phyloP scores from a whole-genome alignment of 2,113 vertebrate species.

The Hipposideros armiger region DNA sequence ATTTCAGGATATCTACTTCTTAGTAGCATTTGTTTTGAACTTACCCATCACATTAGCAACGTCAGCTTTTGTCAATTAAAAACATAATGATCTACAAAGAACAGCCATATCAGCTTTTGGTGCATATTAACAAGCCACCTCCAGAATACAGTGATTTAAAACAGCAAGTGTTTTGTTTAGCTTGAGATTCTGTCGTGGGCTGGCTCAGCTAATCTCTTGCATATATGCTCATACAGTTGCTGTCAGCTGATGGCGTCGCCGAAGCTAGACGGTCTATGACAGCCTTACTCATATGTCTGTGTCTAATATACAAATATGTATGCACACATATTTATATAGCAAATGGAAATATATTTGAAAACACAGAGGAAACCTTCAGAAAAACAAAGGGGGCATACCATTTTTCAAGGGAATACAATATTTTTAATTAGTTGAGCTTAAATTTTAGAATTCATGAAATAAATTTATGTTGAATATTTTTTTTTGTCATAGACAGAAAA shows the following conservation, averaged over 20 bases:
- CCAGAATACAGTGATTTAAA: not conserved
- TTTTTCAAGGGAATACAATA: not conserved
- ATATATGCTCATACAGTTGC: not conserved
- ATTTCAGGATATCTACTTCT: not conserved
- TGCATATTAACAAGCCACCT: not conserved
- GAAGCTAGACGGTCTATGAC: not conserved
- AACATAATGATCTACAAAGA: not conserved
- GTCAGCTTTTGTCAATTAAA: not conserved
- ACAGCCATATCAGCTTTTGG: not conserved
- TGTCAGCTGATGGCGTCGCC: not conserved
- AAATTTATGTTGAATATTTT: not conserved
- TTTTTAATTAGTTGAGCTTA: not conserved
- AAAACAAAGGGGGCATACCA: not conserved
- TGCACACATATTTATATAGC: not conserved
- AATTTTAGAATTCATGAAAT: not conserved
- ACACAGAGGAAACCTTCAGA: not conserved
- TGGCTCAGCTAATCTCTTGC: not conserved
- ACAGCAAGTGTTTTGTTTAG: not conserved
- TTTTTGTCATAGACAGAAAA: not conserved
- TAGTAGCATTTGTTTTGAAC: not conserved
- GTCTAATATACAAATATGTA: not conserved
- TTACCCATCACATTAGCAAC: not conserved
- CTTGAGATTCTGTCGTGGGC: not conserved
- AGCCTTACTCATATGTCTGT: not conserved
- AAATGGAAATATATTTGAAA: not conserved